Percentiles rank a stretch among this genome's conserved stretches.
phyloP scores from a whole-genome alignment of 2,888 invertebrate genomes.

The Diloba caeruleocephala region DNA sequence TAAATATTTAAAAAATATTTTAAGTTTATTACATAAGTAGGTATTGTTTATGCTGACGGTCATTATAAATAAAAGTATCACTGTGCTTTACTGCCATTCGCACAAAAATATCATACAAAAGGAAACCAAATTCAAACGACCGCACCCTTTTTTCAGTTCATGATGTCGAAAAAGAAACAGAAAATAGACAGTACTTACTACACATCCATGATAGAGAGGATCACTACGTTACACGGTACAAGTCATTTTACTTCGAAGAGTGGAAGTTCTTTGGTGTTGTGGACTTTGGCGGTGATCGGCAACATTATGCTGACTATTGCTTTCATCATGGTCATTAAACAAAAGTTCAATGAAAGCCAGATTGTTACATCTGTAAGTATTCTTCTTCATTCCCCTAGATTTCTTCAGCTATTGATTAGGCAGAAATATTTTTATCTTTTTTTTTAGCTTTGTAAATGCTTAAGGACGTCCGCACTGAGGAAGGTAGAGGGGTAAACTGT shows the following conservation, averaged over 20 bases:
- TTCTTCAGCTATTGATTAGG: no score
- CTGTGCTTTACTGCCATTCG: no score
- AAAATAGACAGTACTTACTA: slow-evolving; percentile 21
- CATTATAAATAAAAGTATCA: no score
- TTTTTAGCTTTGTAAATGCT: no score
- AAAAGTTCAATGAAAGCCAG: slow-evolving; percentile 71
- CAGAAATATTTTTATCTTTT: no score
- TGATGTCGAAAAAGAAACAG: slow-evolving; percentile 41
- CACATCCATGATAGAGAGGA: slow-evolving; percentile 48
- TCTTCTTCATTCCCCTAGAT: background rate
- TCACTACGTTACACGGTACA: slow-evolving; percentile 74
- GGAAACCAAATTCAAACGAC: no score
- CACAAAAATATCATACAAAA: no score
- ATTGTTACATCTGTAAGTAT: slow-evolving; percentile 72
- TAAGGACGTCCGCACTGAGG: no score
- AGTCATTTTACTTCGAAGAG: slow-evolving; percentile 59
- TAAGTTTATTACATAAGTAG: no score
- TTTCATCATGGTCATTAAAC: slow-evolving; percentile 69
- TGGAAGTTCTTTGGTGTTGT: slow-evolving; percentile 55
- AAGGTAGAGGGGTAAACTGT: no score
- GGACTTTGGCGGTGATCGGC: slow-evolving; percentile 61
- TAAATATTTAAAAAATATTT: no score
- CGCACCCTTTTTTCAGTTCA: slow-evolving; percentile 17
- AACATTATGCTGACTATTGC: slow-evolving; percentile 61
- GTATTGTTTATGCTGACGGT: no score